These are phyloP conservation scores for Noctilio leporinus DNA, from an alignment of 2,113 vertebrate genomes.

Conservation along the genomic window DNA sequence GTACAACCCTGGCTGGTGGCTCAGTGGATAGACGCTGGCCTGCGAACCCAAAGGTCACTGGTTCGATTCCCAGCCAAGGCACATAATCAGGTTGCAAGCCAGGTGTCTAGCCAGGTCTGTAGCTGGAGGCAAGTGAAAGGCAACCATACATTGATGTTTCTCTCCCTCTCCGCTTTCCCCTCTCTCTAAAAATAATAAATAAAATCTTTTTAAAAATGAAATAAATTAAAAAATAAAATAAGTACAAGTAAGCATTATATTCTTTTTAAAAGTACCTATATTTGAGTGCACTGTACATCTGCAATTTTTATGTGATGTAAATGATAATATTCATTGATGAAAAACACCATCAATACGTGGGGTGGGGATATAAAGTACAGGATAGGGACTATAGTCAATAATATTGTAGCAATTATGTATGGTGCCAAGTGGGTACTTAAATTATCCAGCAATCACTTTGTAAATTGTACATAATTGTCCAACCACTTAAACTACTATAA, in stretches of 20 bases:
- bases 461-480: background rate
- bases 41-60: too few species aligned
- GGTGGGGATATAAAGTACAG: background rate
- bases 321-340: background rate
- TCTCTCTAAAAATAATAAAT: too few species aligned
- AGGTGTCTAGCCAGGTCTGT: too few species aligned
- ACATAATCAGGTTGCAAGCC: too few species aligned
- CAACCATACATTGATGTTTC: too few species aligned
- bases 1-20: too few species aligned
- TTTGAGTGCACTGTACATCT: background rate
- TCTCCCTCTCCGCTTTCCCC: too few species aligned
- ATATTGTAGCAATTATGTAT: background rate
- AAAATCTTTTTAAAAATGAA: too few species aligned
- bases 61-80: too few species aligned
- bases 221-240: too few species aligned
- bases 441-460: background rate
- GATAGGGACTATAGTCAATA: background rate
- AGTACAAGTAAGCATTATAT: background rate
- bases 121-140: too few species aligned
- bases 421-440: background rate
- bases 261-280: background rate
- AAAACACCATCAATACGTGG: background rate
- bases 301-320: slow-evolving; percentile 15
- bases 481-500: background rate
- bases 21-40: too few species aligned